Evolutionary conservation across 2,888 invertebrate genomes (phyloP).

Genomic region (Cyclophora punctaria): DNA sequence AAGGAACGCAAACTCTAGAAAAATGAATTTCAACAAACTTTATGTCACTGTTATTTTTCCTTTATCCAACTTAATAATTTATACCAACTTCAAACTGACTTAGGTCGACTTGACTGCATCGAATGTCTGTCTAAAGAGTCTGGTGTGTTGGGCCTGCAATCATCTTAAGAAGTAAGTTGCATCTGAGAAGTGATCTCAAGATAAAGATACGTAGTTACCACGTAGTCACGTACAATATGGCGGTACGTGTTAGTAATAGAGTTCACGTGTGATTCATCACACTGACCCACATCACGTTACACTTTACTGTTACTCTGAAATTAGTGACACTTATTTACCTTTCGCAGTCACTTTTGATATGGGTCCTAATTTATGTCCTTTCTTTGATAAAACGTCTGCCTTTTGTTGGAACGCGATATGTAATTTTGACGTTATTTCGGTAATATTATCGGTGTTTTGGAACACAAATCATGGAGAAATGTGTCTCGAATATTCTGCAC

Average conservation of each 20-base stretch:
- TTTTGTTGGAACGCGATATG: neutral
- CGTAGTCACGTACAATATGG: slow-evolving; percentile 48
- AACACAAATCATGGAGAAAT: too few relatives aligned
- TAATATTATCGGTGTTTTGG: too few relatives aligned
- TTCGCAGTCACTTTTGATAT: slow-evolving; percentile 19
- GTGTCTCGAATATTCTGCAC: too few relatives aligned
- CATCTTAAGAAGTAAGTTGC: neutral
- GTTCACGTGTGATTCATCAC: slow-evolving; percentile 54
- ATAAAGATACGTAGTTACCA: slow-evolving; percentile 45
- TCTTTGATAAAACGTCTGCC: slow-evolving; percentile 1
- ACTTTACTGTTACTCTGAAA: slow-evolving; percentile 35
- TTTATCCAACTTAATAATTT: too few relatives aligned
- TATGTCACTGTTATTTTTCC: too few relatives aligned
- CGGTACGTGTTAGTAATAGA: slow-evolving; percentile 33
- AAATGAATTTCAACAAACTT: too few relatives aligned
- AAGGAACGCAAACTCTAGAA: too few relatives aligned
- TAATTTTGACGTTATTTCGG: too few relatives aligned
- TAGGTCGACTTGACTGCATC: too few relatives aligned
- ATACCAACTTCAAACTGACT: too few relatives aligned
- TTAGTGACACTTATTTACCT: slow-evolving; percentile 23
- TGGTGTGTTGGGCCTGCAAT: too few relatives aligned
- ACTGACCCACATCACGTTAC: slow-evolving; percentile 49
- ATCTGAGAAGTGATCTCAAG: slow-evolving; percentile 19
- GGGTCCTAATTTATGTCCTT: slow-evolving; percentile 14
- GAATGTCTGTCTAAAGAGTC: too few relatives aligned